A percentile compares a stretch with the other conserved stretches of the same genome.
Conservation (phyloP, 2,113 vertebrate species). For the Mormyrus iriodes region DNA sequence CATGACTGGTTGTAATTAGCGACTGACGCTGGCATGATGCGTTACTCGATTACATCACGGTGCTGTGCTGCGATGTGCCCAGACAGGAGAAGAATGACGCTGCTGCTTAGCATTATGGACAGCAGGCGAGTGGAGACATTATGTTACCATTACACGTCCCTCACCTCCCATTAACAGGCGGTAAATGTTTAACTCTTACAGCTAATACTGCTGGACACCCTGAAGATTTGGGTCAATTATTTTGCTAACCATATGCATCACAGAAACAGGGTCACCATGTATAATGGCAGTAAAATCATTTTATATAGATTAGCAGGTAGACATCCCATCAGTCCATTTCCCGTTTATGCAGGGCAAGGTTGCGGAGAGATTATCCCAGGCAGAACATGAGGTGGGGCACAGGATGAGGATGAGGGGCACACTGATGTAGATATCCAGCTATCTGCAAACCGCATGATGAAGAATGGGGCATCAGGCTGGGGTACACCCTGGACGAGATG, state of each 20-base stretch:
- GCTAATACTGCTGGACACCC: neutral
- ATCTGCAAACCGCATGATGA: too few relatives aligned
- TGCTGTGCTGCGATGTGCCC: neutral
- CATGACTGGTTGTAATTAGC: neutral
- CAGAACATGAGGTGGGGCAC: neutral
- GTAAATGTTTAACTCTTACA: neutral
- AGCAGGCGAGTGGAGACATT: neutral
- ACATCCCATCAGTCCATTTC: neutral
- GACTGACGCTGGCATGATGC: neutral
- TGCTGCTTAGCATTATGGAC: neutral
- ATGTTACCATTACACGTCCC: neutral
- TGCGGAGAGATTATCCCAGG: neutral
- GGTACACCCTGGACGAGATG: neutral
- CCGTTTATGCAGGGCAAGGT: neutral
- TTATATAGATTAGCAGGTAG: neutral
- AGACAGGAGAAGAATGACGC: neutral
- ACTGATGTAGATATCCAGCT: too few relatives aligned
- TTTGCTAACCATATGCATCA: neutral
- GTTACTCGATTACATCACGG: too few relatives aligned
- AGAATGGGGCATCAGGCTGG: neutral
- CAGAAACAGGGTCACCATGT: neutral
- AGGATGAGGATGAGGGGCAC: neutral
- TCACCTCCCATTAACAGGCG: neutral
- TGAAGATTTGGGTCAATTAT: neutral
- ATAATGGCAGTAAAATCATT: neutral